Evolutionary conservation across 2,797 vertebrate species (phyloP).

Genomic region (Anguilla obscura): DNA sequence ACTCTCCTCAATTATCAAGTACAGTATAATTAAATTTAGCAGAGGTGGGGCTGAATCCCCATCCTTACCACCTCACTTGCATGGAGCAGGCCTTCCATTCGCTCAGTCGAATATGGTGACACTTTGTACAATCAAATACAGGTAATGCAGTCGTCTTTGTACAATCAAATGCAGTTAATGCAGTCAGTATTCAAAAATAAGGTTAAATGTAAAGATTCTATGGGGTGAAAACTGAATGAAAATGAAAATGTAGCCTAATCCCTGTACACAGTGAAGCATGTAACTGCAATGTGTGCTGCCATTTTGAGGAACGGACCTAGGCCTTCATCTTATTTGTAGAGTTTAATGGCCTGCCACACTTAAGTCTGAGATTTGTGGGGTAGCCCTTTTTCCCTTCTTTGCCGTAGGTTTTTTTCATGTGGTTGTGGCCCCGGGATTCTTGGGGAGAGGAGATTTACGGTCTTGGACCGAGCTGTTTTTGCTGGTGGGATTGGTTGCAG

Average conservation of each 20-base stretch:
- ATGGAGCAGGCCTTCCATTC: not conserved
- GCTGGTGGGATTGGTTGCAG: slow-evolving; percentile 67
- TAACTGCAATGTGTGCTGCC: not conserved
- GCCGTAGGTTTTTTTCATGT: slow-evolving; percentile 69
- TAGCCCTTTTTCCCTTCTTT: slow-evolving; percentile 59
- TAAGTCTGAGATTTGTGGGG: slow-evolving; percentile 66
- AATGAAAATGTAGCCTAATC: not conserved
- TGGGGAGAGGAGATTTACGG: slow-evolving; percentile 70
- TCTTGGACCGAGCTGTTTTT: slow-evolving; percentile 65
- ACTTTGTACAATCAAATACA: slow-evolving; percentile 40
- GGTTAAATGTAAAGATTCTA: not conserved
- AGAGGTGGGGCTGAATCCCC: not conserved
- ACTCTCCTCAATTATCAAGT: not conserved
- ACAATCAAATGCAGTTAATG: not conserved
- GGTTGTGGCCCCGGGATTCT: slow-evolving; percentile 66
- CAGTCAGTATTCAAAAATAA: slow-evolving; percentile 50
- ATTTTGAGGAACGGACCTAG: not conserved
- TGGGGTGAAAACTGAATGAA: too few relatives aligned
- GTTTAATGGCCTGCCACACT: slow-evolving; percentile 66
- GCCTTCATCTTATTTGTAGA: slow-evolving; percentile 19
- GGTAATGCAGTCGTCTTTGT: slow-evolving; percentile 40
- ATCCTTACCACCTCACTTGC: not conserved
- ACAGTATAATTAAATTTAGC: not conserved
- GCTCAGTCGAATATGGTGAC: not conserved
- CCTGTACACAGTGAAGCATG: not conserved